phyloP scores from a whole-genome alignment of 2,113 vertebrate genomes.

The Falcunculus frontatus region DNA sequence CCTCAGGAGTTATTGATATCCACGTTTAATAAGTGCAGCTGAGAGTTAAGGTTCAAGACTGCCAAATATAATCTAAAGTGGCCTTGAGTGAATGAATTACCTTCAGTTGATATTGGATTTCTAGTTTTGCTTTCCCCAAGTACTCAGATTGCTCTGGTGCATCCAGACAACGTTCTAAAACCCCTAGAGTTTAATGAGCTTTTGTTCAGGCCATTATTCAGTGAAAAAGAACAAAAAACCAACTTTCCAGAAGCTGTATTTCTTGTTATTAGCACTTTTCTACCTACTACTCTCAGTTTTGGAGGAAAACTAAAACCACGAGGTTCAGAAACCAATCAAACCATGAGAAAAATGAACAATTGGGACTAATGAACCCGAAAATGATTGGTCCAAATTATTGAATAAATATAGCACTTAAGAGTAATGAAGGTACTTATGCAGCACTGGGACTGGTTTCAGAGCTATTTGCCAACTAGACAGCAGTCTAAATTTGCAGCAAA shows the following conservation, averaged over 20 bases:
- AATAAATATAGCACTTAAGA: conserved; percentile 41
- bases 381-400: conserved; percentile 20
- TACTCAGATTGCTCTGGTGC: not conserved
- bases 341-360: not conserved
- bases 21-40: accelerated
- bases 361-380: conserved; percentile 20
- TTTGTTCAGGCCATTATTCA: not conserved
- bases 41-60: not conserved
- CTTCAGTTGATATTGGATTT: not conserved
- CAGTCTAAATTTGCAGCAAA: conserved; percentile 10
- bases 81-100: not conserved
- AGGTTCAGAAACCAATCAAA: not conserved
- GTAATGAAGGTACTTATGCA: conserved; percentile 27
- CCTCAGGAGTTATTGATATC: not conserved
- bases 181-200: not conserved
- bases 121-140: not conserved
- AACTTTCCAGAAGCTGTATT: not conserved
- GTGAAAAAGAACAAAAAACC: not conserved
- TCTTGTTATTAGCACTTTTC: not conserved
- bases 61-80: not conserved
- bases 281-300: not conserved
- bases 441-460: conserved; percentile 4
- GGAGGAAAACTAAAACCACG: not conserved
- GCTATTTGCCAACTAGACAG: conserved; percentile 26
- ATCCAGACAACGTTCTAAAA: not conserved